phyloP scores from a whole-genome alignment of 2,113 vertebrate genomes.

The Monopterus albus region DNA sequence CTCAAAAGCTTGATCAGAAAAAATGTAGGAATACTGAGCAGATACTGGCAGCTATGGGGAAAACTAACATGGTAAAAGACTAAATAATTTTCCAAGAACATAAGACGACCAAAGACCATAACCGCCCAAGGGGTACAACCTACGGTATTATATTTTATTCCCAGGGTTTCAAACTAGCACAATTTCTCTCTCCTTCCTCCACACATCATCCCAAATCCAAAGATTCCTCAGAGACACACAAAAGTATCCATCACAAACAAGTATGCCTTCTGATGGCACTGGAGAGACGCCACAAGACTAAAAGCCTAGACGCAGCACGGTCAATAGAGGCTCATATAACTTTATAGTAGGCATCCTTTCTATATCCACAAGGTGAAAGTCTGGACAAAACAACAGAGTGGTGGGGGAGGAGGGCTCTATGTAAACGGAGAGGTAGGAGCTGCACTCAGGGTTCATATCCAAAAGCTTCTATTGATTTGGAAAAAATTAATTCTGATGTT shows the following conservation, averaged over 20 bases:
- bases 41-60: no score
- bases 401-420: conserved; percentile 13
- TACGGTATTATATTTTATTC: not conserved
- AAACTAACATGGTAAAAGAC: no score
- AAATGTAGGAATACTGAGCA: no score
- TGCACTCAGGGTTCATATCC: conserved; percentile 20
- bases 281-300: conserved; percentile 41
- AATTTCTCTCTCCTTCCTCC: not conserved
- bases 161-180: conserved; percentile 7
- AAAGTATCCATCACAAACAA: conserved; percentile 26
- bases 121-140: no score
- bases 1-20: no score
- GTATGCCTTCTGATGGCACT: not conserved
- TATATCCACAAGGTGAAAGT: conserved; percentile 54
- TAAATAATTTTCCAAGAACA: no score
- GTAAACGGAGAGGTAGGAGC: conserved; percentile 10
- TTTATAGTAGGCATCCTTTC: conserved; percentile 48
- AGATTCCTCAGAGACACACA: not conserved
- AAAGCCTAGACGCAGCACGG: conserved; percentile 49
- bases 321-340: conserved; percentile 48
- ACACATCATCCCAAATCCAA: not conserved
- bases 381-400: conserved; percentile 28
- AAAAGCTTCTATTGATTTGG: conserved; percentile 3
- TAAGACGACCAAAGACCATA: not conserved
- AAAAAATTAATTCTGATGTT: conserved; percentile 7